Base-by-base conservation (phyloP, 2,797 vertebrate genomes). In the Lutjanus argentimaculatus region DNA sequence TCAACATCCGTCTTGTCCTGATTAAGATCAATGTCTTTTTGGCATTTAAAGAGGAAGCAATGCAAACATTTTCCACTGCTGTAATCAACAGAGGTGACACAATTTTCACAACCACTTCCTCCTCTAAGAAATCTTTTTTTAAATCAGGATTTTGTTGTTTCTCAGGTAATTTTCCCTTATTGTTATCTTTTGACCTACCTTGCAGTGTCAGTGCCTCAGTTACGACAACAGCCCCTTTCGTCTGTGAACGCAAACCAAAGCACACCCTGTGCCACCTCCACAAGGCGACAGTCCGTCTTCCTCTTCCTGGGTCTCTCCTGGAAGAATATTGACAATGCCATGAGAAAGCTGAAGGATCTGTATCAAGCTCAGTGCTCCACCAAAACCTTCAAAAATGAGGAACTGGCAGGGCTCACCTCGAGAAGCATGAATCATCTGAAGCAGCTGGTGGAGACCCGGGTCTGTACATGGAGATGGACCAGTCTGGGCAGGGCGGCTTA, bases 1-100 rank as follows among this genome's bases (percentile, higher is more conserved):
- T 68, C 0, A 52, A 49, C 49, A 84, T 95, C 62, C 92, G 81
- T 2, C 78, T 95, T 0, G 19, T 95, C 70, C 65, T 94, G 25
- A 30, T 81, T 1, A 91, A 89, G 51, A 90, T 90, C 0, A 12
- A 88, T 0, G 88, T 93, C n/a, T 95, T 94, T 79, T 59, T 90
- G 71, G 82, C 57, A 0, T 95, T 95, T 52, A 89, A 92, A 78
- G 30, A 78, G 9, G 21, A 82, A 57, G 87, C 90, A 22, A 57
- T 49, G 30, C 72, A 85, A 4, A 73, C 77, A 40, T 93, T 91
- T 75, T 21, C 75, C n/a, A 19, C 10, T 3, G 45, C 56, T 42
- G 15, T 9, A 3, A 40, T 51, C 15, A 72, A 19, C 7, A 81
- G 16, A 86, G 85, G 91, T 93, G 40, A 88, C 21, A 22, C 9